Conservation (phyloP, 2,797 vertebrate species). For the Phaenicophaeus curvirostris region DNA sequence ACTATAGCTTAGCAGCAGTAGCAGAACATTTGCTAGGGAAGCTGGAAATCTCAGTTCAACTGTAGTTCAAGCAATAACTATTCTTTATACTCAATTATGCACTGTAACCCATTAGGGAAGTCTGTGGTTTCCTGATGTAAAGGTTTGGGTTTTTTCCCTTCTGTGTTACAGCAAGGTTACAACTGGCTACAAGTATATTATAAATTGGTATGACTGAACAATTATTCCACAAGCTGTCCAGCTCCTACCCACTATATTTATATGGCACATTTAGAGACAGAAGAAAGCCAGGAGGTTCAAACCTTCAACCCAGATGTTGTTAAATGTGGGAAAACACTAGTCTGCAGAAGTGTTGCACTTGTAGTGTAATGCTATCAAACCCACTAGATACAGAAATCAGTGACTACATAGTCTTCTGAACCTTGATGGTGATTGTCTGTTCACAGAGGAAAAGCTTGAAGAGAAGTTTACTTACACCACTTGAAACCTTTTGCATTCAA, state of each 20-base stretch:
- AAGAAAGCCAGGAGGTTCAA: not conserved
- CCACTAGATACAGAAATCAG: not conserved
- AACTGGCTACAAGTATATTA: constrained; percentile 21
- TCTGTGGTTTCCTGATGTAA: constrained; percentile 68
- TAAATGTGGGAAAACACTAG: not conserved
- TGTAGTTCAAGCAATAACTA: constrained; percentile 72
- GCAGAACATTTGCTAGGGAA: constrained; percentile 66
- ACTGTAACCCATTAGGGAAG: constrained; percentile 71
- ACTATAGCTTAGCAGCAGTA: constrained; percentile 55
- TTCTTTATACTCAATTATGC: constrained; percentile 75
- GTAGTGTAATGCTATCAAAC: not conserved
- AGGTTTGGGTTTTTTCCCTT: not conserved
- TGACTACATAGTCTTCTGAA: not conserved
- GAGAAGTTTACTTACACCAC: not conserved
- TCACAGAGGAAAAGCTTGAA: not conserved
- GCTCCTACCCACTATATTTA: not conserved
- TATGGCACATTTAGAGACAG: not conserved
- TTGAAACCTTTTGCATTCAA: not conserved
- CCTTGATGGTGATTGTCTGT: not conserved
- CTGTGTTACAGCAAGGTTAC: constrained; percentile 24
- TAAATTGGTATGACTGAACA: not conserved
- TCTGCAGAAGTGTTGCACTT: not conserved
- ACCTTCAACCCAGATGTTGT: not conserved
- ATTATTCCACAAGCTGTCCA: not conserved
- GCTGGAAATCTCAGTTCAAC: constrained; percentile 73